Evolutionary conservation across 2,888 invertebrate species (phyloP), one percentile per base, ranked within the genome.

Genomic region (Amitus sp.): DNA sequence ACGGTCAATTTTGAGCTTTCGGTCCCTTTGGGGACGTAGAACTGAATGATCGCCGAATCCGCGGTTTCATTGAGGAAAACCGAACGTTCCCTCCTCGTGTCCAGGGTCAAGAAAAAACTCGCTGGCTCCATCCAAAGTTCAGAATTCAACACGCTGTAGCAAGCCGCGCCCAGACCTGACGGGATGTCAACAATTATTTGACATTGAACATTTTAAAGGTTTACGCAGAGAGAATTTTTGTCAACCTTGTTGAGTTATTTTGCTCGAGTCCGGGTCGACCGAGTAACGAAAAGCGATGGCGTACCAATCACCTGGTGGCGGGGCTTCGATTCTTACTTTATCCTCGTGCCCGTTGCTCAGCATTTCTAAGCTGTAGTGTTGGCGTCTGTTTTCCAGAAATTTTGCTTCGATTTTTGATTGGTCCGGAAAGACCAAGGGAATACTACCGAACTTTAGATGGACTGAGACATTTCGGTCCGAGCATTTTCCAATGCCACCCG

Each of bases 371-470:
- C 85, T 84, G 72, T 88, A 85, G 47, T 88, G 82, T 57, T 85
- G 83, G 5, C 82, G 76, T 62, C 84, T 76, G 27, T 12, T 81
- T 62, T 84, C 83, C 57, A 89, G 79, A 72, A 90, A 87, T 64
- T 87, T 84, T 56, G 88, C 87, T 0, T 93, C 92, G 74, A 92
- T 92, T 43, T 87, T 86, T 40, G 93, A 90, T 62, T 91, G 91
- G 75, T 94, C 92, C 1, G 94, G 92, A 75, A 89, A 90, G 58
- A 95, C 88, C 2, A 94, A 89, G 17, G 95, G 95, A 73, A 91
- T 90, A 43, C 94, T 90, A 12, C 92, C 92, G 69, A 90, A 88
- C 78, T 94, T 94, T 51, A 95, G 81, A 75, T 90, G 88, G 70
- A 90, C 83, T 66, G 89, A 84, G 47, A 92, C 88, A 72, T 89